Percentiles rank a stretch among this genome's conserved stretches.
phyloP scores from a whole-genome alignment of 2,888 invertebrate species.

The Opisthograptis luteolata region DNA sequence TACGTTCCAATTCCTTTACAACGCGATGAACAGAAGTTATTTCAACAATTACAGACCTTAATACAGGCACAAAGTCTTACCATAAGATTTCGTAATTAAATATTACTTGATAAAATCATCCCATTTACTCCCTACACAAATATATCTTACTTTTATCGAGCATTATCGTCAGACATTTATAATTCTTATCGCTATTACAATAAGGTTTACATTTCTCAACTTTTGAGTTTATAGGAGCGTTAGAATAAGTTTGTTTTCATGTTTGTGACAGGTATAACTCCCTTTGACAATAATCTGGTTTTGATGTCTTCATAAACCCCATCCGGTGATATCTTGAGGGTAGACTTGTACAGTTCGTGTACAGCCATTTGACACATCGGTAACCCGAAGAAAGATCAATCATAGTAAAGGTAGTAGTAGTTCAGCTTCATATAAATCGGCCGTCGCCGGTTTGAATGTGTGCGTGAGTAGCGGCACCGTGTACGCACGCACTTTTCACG shows the following conservation, averaged over 20 bases:
- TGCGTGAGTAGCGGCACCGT: too few relatives aligned
- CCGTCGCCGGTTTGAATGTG: too few relatives aligned
- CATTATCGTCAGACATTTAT: constrained; percentile 11
- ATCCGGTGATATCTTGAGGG: constrained; percentile 48
- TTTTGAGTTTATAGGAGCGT: not conserved
- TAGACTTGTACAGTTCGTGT: too few relatives aligned
- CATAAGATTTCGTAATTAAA: constrained; percentile 45
- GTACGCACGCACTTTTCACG: too few relatives aligned
- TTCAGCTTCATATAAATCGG: too few relatives aligned
- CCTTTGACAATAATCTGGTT: constrained; percentile 63
- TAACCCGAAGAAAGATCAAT: too few relatives aligned
- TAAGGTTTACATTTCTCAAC: constrained; percentile 40
- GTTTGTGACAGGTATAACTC: constrained; percentile 63
- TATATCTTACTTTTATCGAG: constrained; percentile 1
- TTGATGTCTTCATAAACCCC: constrained; percentile 69
- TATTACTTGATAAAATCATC: constrained; percentile 49
- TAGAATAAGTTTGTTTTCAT: constrained; percentile 37
- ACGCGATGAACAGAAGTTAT: constrained; percentile 2
- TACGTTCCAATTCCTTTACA: not conserved
- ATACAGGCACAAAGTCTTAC: constrained; percentile 14
- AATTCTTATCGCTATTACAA: constrained; percentile 6
- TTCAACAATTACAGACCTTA: constrained; percentile 5
- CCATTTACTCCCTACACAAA: constrained; percentile 31
- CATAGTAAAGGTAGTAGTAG: too few relatives aligned
- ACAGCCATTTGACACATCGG: too few relatives aligned